phyloP scores from a whole-genome alignment of 2,113 vertebrate species.

The Falco punctatus region DNA sequence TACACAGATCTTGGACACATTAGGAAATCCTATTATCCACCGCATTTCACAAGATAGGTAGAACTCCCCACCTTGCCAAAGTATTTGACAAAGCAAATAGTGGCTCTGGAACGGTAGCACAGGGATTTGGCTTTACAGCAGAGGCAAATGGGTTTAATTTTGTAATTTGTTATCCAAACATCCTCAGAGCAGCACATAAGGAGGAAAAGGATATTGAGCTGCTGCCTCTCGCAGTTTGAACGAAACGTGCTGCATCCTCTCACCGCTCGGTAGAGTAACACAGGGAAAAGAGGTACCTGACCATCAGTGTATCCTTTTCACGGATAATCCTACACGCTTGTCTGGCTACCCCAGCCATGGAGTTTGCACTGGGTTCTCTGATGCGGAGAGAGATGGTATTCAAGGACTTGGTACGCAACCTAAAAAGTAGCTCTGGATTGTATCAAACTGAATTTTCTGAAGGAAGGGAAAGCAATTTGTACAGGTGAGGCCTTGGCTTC shows the following conservation, averaged over 20 bases:
- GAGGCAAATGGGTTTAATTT: background rate
- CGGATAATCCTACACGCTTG: rapidly evolving
- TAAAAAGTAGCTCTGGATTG: background rate
- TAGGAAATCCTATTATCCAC: background rate
- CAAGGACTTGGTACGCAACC: background rate
- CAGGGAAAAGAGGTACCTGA: background rate
- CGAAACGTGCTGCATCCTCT: background rate
- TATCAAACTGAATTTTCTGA: background rate
- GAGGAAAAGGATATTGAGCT: background rate
- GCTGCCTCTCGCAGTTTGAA: background rate
- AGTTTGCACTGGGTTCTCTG: background rate
- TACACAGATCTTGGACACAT: background rate
- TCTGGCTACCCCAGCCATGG: background rate
- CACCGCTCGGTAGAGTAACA: background rate
- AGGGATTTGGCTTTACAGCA: background rate
- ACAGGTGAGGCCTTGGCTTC: background rate
- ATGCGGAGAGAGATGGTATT: background rate
- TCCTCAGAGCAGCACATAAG: background rate
- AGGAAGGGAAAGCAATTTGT: background rate
- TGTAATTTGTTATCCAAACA: background rate
- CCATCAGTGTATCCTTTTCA: background rate
- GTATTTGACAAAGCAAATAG: background rate
- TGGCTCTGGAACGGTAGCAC: background rate
- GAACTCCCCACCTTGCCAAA: background rate
- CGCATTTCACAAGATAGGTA: background rate